Conservation (phyloP, 2,113 vertebrate genomes). For the Tetrax tetrax region DNA sequence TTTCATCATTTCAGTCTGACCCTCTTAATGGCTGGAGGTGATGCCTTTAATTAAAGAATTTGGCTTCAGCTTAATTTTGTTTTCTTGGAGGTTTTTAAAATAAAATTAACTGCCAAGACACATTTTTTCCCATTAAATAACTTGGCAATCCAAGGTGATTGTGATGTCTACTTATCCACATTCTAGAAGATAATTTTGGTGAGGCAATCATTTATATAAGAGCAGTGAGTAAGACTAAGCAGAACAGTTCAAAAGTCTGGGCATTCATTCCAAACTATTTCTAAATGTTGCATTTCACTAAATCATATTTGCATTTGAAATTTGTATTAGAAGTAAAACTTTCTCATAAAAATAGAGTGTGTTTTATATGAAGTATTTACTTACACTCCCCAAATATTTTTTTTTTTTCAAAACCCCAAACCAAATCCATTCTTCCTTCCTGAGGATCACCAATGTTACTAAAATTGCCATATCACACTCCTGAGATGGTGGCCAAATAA, state of each 20-base stretch:
- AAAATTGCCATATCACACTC: not conserved
- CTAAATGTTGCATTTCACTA: not conserved
- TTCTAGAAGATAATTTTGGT: slow-evolving; percentile 2
- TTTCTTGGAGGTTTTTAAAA: not conserved
- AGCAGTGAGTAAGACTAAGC: not conserved
- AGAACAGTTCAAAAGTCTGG: not conserved
- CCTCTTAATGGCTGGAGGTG: not conserved
- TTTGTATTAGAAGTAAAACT: not conserved
- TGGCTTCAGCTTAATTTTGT: not conserved
- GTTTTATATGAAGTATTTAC: not conserved
- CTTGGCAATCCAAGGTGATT: not conserved
- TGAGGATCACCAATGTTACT: not conserved
- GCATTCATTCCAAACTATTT: not conserved
- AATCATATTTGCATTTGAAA: not conserved
- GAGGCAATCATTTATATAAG: not conserved
- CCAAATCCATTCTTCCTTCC: not conserved
- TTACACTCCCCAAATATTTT: not conserved
- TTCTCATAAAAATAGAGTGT: not conserved
- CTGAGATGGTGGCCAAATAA: not conserved
- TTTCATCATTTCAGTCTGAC: not conserved
- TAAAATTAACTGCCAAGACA: not conserved
- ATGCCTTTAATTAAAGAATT: not conserved
- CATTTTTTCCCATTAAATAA: slow-evolving; percentile 5
- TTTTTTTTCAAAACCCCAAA: no score
- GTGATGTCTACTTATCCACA: not conserved